These are phyloP conservation scores for Chamaetylas fuelleborni DNA, from an alignment of 2,113 vertebrate genomes.

Conservation along the genomic window DNA sequence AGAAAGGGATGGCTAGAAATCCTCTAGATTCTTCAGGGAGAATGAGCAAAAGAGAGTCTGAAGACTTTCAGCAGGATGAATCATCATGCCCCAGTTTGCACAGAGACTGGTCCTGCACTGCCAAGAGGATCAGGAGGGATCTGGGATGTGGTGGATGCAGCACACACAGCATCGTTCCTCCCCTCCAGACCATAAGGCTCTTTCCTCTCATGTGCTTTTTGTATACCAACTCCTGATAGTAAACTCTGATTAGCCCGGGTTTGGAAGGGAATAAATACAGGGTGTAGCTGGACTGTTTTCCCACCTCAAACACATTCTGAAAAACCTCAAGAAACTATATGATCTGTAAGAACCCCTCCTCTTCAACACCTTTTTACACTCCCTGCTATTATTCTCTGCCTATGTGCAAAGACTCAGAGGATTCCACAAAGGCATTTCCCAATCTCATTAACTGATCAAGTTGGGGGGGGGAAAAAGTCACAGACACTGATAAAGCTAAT, in stretches of 20 bases:
- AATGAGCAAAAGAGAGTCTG: background rate
- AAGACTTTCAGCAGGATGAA: background rate
- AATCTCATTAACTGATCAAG: background rate
- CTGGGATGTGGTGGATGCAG: background rate
- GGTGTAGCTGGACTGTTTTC: background rate
- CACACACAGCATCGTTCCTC: rapidly evolving
- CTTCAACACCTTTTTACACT: background rate
- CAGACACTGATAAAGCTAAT: background rate
- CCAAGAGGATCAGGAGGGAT: background rate
- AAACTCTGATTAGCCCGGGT: background rate
- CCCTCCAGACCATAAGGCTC: background rate
- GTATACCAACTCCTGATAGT: background rate
- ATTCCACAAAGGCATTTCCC: background rate
- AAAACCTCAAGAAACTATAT: background rate
- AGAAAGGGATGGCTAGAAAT: background rate
- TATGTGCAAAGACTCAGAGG: background rate
- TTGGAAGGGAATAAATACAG: background rate
- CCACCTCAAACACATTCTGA: background rate
- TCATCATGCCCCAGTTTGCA: background rate
- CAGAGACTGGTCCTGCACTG: background rate
- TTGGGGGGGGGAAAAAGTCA: rapidly evolving
- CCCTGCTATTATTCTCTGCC: background rate
- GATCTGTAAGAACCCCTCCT: background rate
- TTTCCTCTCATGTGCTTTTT: background rate
- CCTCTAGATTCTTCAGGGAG: background rate